phyloP scores from a whole-genome alignment of 2,113 vertebrate species.

The Pogona vitticeps region DNA sequence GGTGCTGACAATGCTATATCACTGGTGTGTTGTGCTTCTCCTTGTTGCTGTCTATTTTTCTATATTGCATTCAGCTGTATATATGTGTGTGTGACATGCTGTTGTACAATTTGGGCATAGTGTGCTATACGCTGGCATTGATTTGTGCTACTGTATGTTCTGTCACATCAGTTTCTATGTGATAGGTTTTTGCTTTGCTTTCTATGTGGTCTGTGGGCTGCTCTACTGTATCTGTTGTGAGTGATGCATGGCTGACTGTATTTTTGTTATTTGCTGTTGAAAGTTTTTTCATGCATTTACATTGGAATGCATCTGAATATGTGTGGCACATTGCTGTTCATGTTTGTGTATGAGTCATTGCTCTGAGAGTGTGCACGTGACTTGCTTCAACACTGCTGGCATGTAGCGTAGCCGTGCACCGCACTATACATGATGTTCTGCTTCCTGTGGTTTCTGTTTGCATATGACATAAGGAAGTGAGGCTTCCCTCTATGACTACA shows the following conservation, averaged over 20 bases:
- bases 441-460: not conserved
- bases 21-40: too few species aligned
- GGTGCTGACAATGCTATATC: too few species aligned
- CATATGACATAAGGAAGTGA: not conserved
- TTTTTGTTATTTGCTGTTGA: too few species aligned
- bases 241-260: too few species aligned
- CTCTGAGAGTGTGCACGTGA: too few species aligned
- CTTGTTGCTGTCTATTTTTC: not conserved
- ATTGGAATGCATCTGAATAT: too few species aligned
- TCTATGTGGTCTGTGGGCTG: not conserved
- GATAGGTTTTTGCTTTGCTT: not conserved
- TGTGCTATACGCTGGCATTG: not conserved
- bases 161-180: not conserved
- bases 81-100: not conserved
- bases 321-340: too few species aligned
- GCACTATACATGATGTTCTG: not conserved
- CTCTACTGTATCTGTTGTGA: not conserved
- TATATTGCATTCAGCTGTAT: not conserved
- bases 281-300: too few species aligned
- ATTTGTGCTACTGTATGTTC: not conserved
- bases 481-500: not conserved
- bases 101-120: not conserved
- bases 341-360: too few species aligned
- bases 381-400: too few species aligned
- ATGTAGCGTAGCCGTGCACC: too few species aligned